phyloP scores from a whole-genome alignment of 2,797 vertebrate genomes.

The Etheostoma nigrum region DNA sequence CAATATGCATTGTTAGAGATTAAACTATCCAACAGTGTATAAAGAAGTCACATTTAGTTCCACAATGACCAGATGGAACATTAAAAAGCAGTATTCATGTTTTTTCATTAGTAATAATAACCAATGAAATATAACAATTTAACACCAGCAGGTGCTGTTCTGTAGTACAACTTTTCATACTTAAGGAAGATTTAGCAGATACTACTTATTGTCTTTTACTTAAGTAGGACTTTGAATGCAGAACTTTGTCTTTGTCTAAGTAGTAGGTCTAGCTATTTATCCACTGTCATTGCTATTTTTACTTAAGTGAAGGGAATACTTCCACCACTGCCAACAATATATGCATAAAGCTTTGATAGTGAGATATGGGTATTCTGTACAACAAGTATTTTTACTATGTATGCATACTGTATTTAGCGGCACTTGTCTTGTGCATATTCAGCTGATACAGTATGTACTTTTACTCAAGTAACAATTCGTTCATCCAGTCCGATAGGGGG shows the following conservation, averaged over 20 bases:
- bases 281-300: not conserved
- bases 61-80: too few relatives aligned
- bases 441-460: not conserved
- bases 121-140: not conserved
- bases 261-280: not conserved
- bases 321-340: not conserved
- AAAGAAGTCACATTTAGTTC: too few relatives aligned
- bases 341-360: not conserved
- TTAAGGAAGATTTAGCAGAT: not conserved
- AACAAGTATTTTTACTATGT: too few relatives aligned
- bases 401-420: too few relatives aligned
- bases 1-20: not conserved
- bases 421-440: too few relatives aligned
- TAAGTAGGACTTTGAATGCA: not conserved
- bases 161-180: not conserved
- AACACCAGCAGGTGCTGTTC: not conserved
- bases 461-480: not conserved
- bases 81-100: not conserved
- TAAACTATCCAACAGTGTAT: too few relatives aligned
- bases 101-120: not conserved
- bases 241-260: not conserved
- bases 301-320: not conserved
- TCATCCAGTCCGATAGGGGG: conserved; percentile 46
- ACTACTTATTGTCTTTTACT: not conserved
- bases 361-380: not conserved